These are phyloP conservation scores for Todus mexicanus DNA, from an alignment of 2,797 vertebrate genomes.

Conservation along the genomic window DNA sequence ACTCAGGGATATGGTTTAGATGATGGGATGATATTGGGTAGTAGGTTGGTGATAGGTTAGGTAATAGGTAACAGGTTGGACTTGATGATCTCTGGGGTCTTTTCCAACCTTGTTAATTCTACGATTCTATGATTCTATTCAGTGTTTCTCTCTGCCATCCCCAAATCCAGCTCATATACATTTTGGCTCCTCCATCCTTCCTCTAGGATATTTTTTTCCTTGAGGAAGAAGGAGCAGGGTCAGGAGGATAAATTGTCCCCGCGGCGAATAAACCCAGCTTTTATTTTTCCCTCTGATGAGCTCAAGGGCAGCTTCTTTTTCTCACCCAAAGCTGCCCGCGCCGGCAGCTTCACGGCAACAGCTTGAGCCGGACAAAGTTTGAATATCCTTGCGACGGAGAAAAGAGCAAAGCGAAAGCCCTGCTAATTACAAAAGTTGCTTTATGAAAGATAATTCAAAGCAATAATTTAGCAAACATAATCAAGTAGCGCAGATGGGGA, in stretches of 20 bases:
- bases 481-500: conserved; percentile 96
- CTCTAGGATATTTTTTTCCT: background rate
- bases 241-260: background rate
- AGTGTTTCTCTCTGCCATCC: background rate
- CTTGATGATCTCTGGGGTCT: no score
- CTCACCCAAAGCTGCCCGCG: conserved; percentile 60
- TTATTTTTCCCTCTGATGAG: conserved; percentile 19
- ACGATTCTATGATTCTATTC: no score
- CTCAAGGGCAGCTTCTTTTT: conserved; percentile 67
- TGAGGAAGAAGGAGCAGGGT: background rate
- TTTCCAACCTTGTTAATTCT: no score
- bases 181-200: background rate
- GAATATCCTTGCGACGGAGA: conserved; percentile 80
- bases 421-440: conserved; percentile 99
- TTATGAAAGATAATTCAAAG: conserved; percentile 99
- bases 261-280: conserved; percentile 12
- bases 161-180: background rate
- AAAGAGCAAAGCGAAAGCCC: conserved; percentile 88
- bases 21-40: no score
- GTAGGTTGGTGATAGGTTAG: no score
- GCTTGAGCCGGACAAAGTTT: conserved; percentile 79
- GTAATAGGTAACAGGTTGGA: no score
- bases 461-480: conserved; percentile 99
- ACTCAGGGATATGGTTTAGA: no score
- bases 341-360: conserved; percentile 63